These are phyloP conservation scores for Stenoptilia bipunctidactyla DNA, from an alignment of 2,888 invertebrate genomes.

Conservation along the genomic window DNA sequence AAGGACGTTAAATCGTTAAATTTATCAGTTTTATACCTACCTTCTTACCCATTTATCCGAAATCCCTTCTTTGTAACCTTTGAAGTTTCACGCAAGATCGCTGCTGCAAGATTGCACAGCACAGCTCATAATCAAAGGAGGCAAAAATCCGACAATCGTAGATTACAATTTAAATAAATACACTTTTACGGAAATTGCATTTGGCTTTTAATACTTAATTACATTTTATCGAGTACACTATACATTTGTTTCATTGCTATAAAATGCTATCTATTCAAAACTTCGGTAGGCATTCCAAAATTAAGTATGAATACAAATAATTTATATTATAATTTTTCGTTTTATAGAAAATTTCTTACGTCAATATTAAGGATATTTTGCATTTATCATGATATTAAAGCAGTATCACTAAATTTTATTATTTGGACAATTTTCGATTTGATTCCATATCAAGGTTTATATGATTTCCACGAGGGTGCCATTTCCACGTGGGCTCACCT, in stretches of 20 bases:
- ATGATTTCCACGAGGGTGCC: too few relatives aligned
- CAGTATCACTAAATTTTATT: conserved; percentile 68
- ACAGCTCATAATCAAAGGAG: too few relatives aligned
- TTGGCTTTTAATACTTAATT: conserved; percentile 71
- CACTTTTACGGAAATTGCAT: conserved; percentile 33
- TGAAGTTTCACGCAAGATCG: too few relatives aligned
- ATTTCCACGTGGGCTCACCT: conserved; percentile 28
- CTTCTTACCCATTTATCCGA: too few relatives aligned
- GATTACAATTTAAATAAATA: too few relatives aligned
- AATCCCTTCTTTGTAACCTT: too few relatives aligned
- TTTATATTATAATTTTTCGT: conserved; percentile 50
- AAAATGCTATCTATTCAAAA: conserved; percentile 71
- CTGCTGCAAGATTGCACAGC: too few relatives aligned
- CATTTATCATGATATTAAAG: conserved; percentile 70
- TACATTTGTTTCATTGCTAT: conserved; percentile 70
- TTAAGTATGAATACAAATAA: conserved; percentile 60
- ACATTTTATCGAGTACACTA: conserved; percentile 69
- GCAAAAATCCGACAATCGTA: too few relatives aligned
- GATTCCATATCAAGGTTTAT: too few relatives aligned
- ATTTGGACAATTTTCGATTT: conserved; percentile 52
- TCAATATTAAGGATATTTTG: conserved; percentile 63
- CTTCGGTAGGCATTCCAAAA: conserved; percentile 67
- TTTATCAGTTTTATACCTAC: too few relatives aligned
- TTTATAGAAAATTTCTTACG: conserved; percentile 68
- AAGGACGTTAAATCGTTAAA: too few relatives aligned